Evolutionary conservation across 2,113 vertebrate species (phyloP).

Genomic region (Lipophrys pholis): DNA sequence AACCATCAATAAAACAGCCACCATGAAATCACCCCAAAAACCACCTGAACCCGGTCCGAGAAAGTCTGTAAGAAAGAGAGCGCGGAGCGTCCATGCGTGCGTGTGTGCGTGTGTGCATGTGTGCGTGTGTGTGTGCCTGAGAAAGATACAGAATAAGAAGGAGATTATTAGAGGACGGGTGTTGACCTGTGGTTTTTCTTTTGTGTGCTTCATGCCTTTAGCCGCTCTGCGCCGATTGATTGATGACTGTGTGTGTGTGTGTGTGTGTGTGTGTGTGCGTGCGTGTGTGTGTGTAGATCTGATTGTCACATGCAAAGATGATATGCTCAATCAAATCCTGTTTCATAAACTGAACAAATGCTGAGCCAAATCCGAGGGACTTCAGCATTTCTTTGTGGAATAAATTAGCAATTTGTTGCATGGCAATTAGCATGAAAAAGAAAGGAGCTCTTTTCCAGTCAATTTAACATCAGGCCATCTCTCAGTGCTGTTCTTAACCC

Average conservation of each 20-base stretch:
- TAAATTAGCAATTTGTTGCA: slow-evolving; percentile 79
- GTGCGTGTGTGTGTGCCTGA: background rate
- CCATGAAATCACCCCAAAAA: slow-evolving; percentile 62
- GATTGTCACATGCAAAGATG: background rate
- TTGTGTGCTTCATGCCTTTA: slow-evolving; percentile 23
- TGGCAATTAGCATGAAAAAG: slow-evolving; percentile 77
- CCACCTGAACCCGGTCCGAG: slow-evolving; percentile 61
- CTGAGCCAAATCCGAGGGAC: slow-evolving; percentile 22
- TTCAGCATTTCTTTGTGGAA: slow-evolving; percentile 65
- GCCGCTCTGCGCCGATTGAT: slow-evolving; percentile 35
- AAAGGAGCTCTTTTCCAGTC: slow-evolving; percentile 72
- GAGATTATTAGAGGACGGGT: slow-evolving; percentile 28
- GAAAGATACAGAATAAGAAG: slow-evolving; percentile 9
- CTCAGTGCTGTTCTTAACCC: slow-evolving; percentile 62
- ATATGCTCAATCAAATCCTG: background rate
- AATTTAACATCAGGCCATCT: slow-evolving; percentile 74
- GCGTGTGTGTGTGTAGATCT: background rate
- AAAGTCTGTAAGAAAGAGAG: slow-evolving; percentile 26
- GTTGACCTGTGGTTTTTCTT: slow-evolving; percentile 37
- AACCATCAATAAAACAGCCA: slow-evolving; percentile 75
- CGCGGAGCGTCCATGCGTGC: background rate
- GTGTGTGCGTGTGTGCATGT: background rate
- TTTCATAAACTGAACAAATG: slow-evolving; percentile 6
- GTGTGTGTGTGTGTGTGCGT: too few relatives aligned
- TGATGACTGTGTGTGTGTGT: background rate